Evolutionary conservation across 2,113 vertebrate genomes (phyloP).

Genomic region (Meriones unguiculatus): DNA sequence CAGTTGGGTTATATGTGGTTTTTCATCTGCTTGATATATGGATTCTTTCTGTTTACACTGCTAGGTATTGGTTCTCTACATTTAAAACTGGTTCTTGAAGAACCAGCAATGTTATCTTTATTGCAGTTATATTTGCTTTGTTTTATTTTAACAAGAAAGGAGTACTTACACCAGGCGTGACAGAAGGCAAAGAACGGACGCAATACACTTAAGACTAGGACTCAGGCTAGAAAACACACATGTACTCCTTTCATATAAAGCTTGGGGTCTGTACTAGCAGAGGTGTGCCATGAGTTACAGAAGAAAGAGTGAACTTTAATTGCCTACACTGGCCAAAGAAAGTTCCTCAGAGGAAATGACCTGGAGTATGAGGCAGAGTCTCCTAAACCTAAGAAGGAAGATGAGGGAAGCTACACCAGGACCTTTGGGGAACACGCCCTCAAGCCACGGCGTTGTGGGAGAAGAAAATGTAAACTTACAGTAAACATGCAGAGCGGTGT

Average conservation of each 20-base stretch:
- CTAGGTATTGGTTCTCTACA: background rate
- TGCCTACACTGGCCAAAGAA: background rate
- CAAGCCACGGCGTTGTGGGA: background rate
- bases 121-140: background rate
- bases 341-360: background rate
- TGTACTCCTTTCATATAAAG: background rate
- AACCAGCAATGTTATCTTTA: background rate
- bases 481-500: background rate
- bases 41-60: background rate
- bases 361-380: background rate
- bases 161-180: background rate
- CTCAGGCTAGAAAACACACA: background rate
- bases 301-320: background rate
- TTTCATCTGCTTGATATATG: background rate
- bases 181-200: background rate
- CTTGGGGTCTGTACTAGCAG: background rate
- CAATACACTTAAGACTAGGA: background rate
- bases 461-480: background rate
- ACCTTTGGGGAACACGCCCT: background rate
- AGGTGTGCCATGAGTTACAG: background rate
- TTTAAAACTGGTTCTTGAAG: background rate
- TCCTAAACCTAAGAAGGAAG: background rate
- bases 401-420: background rate
- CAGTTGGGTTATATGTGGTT: background rate
- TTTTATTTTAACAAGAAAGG: conserved; percentile 27